Evolutionary conservation across 1,140 invertebrate species (phyloP).

Genomic region (Ptiloglossa arizonensis): DNA sequence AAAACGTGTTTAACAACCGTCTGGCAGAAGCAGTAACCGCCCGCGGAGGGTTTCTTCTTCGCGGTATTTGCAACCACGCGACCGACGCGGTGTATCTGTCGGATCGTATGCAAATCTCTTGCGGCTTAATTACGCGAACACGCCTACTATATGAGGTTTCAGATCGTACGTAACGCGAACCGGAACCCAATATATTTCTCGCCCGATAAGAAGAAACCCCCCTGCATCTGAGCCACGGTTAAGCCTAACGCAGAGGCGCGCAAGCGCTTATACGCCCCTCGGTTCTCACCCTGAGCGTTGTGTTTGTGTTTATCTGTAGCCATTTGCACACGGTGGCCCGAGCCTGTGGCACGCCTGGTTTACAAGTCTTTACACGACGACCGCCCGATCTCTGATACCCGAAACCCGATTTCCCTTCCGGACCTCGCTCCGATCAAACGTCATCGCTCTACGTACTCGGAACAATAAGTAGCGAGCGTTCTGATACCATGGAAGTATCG

Average conservation of each 20-base stretch:
- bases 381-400: constrained; percentile 30
- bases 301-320: constrained; percentile 30
- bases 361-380: constrained; percentile 56
- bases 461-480: not conserved
- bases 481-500: not conserved
- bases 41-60: constrained; percentile 28
- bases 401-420: constrained; percentile 45
- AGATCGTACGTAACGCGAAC: constrained; percentile 75
- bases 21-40: not conserved
- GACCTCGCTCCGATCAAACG: not conserved
- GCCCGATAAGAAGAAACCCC: constrained; percentile 73
- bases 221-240: constrained; percentile 15
- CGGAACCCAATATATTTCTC: constrained; percentile 76
- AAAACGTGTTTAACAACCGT: constrained; percentile 19
- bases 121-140: constrained; percentile 80
- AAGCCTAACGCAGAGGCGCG: constrained; percentile 2
- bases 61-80: constrained; percentile 8
- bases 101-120: constrained; percentile 80
- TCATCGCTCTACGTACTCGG: not conserved
- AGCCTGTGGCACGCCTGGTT: constrained; percentile 29
- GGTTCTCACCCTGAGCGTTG: not conserved
- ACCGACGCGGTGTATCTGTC: constrained; percentile 62
- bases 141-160: constrained; percentile 75
- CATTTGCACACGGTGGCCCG: not conserved
- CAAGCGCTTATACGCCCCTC: constrained; percentile 15